Evolutionary conservation across 2,113 vertebrate species (phyloP).

Genomic region (Oreotragus oreotragus): DNA sequence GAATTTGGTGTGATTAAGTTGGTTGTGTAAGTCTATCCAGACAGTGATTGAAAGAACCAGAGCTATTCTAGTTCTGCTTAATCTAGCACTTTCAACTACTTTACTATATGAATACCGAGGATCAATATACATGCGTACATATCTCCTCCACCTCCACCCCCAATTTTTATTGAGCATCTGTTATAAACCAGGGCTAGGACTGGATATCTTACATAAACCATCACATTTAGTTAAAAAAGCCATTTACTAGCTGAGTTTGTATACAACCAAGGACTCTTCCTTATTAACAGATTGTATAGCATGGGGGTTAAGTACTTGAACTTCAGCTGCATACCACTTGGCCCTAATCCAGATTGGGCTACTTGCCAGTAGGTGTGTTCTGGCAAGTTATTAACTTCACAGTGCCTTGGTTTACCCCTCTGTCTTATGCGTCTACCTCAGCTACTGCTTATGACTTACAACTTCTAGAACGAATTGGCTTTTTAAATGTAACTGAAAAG

Average conservation of each 20-base stretch:
- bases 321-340: not conserved
- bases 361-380: not conserved
- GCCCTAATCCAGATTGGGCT: not conserved
- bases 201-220: not conserved
- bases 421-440: not conserved
- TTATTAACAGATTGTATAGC: not conserved
- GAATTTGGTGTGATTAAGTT: not conserved
- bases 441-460: not conserved
- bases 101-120: not conserved
- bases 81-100: not conserved
- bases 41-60: not conserved
- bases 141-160: not conserved
- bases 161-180: not conserved
- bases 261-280: not conserved
- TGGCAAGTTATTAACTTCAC: not conserved
- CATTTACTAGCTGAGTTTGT: not conserved
- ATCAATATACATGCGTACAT: not conserved
- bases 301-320: not conserved
- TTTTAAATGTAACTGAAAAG: constrained; percentile 1
- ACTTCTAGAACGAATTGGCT: not conserved
- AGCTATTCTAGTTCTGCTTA: not conserved
- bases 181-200: not conserved
- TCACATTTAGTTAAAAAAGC: not conserved
- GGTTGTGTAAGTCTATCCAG: not conserved
- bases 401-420: not conserved